Evolutionary conservation across 1,140 invertebrate genomes (phyloP), one percentile per base, ranked within the genome.

Genomic region (Philotrypesis tridentata): DNA sequence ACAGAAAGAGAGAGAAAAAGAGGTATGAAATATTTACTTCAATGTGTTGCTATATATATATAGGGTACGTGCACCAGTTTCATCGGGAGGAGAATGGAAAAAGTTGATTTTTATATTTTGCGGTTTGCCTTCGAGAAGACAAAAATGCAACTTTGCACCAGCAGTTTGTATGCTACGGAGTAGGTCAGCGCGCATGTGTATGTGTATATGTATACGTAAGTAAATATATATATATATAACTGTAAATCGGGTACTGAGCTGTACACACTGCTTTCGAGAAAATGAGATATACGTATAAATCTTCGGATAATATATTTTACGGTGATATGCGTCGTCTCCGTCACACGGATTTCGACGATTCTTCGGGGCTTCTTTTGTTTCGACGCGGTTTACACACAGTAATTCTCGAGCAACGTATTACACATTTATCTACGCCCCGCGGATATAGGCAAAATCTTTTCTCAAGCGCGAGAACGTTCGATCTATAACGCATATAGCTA

Each of bases 91-190:
- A 27, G 27, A 73, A 40, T 48, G 71, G 25, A 25, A 43, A 23
- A 23, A 73, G 71, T 73, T 73, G 71, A 73, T 73, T 73, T 73
- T 73, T 73, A 73, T 73, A 21, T 48, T n/a, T 17, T 48, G 71
- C 71, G 71, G 40, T 31, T 9, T 11, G 33, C 40, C 40, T 48
- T 70, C 29, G 31, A 12, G 27, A n/a, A 25, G 68, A 70, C 31
- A 33, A 8, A n/a, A 37, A 21, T 70, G 68, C 68, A 31, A 29
- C 25, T 27, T 67, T 67, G 9, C 25, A 25, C 25, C 0, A 67
- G 63, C 63, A 29, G 27, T 31, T n/a, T n/a, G n/a, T n/a, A n/a
- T 37, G 21, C 29, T 37, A 7, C 31, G 2, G 68, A 70, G 68
- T 70, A 37, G n/a, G 37, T 72, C 70, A 43, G 23, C 70, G 21